phyloP scores from a whole-genome alignment of 2,888 invertebrate genomes.

The Spilosoma lubricipeda region DNA sequence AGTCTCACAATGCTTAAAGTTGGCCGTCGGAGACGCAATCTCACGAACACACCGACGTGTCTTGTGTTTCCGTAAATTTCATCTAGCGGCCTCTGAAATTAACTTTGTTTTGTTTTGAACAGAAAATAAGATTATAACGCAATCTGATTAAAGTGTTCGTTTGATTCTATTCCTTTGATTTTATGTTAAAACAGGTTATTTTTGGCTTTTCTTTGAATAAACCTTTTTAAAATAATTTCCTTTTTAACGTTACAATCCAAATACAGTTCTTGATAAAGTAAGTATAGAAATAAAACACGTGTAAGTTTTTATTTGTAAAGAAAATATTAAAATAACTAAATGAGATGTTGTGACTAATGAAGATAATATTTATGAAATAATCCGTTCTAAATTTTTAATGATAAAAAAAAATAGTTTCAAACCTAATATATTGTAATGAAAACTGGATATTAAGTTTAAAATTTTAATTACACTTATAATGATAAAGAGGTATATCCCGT shows the following conservation, averaged over 20 bases:
- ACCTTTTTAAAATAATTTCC: not conserved
- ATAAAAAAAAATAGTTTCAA: not conserved
- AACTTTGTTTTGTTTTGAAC: conserved; percentile 49
- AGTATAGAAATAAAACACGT: not conserved
- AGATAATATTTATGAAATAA: too few species aligned
- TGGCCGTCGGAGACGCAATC: conserved; percentile 59
- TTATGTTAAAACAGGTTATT: not conserved
- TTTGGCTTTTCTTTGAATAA: not conserved
- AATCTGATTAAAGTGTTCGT: conserved; percentile 21
- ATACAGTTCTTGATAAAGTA: not conserved
- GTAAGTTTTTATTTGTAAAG: not conserved
- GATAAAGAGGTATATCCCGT: not conserved
- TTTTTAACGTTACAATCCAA: not conserved
- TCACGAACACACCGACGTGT: conserved; percentile 52
- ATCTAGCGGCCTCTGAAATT: conserved; percentile 51
- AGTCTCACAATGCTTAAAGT: conserved; percentile 55
- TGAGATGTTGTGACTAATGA: too few species aligned
- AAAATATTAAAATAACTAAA: not conserved
- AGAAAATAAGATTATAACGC: conserved; percentile 19
- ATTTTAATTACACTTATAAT: not conserved
- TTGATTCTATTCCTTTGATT: conserved; percentile 4
- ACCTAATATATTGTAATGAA: not conserved
- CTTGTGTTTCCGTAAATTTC: conserved; percentile 51
- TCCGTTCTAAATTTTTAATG: too few species aligned
- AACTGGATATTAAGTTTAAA: not conserved